Percentiles rank a stretch among this genome's conserved stretches.
phyloP scores from a whole-genome alignment of 2,888 invertebrate genomes.

The Coelopa pilipes region DNA sequence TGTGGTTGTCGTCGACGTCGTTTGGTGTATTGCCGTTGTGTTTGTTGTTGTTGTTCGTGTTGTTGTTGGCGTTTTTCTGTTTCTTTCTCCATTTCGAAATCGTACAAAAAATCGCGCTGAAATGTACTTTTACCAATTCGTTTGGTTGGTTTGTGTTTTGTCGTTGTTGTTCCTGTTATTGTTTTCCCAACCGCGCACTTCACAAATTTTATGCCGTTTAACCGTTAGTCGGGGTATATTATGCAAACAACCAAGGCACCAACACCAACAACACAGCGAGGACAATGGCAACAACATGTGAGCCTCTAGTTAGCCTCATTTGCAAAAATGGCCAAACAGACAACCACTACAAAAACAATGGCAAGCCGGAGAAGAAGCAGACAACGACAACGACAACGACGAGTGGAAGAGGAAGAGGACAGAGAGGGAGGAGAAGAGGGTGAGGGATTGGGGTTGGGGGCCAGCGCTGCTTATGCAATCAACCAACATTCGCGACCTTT shows the following conservation, averaged over 20 bases:
- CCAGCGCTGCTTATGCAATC: constrained; percentile 57
- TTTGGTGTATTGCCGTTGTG: constrained; percentile 26
- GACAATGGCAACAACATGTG: constrained; percentile 32
- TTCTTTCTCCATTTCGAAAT: constrained; percentile 52
- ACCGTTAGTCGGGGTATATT: constrained; percentile 59
- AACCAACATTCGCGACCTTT: constrained; percentile 53
- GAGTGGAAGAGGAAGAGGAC: background rate
- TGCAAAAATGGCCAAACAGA: constrained; percentile 18
- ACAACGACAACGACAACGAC: no score
- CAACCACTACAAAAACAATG: constrained; percentile 1
- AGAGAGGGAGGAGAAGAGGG: background rate
- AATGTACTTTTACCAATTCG: constrained; percentile 48
- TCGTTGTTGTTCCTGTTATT: constrained; percentile 29
- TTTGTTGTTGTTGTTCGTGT: constrained; percentile 39
- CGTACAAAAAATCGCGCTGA: constrained; percentile 52
- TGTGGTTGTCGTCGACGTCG: background rate
- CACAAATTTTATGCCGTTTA: constrained; percentile 38
- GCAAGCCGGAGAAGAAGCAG: no score
- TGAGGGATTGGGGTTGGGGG: no score
- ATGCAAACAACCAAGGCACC: constrained; percentile 48
- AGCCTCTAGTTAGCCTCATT: constrained; percentile 47
- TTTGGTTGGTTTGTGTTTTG: constrained; percentile 35
- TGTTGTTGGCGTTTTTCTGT: constrained; percentile 54
- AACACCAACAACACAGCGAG: constrained; percentile 28
- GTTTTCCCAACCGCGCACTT: constrained; percentile 32